Conservation (phyloP, 2,113 vertebrate species). For the Labeo catla region DNA sequence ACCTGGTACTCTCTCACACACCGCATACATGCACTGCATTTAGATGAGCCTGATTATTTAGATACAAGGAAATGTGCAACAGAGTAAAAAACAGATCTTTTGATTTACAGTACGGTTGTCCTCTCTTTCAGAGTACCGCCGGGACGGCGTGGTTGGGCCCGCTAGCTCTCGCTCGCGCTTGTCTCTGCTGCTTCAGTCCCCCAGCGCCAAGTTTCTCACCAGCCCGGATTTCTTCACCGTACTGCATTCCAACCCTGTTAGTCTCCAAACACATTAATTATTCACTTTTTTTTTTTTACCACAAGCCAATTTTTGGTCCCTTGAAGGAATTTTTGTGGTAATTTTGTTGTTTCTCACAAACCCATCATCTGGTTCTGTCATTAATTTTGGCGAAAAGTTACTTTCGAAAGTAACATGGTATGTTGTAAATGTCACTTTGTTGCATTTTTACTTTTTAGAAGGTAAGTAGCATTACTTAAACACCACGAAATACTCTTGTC, state of each 20-base stretch:
- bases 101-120: constrained; percentile 12
- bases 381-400: neutral
- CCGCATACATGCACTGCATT: neutral
- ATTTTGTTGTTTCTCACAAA: neutral
- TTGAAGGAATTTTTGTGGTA: neutral
- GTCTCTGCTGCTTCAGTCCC: constrained; percentile 89
- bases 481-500: neutral
- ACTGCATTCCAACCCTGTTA: constrained; percentile 97
- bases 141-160: constrained; percentile 83
- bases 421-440: neutral
- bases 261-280: constrained; percentile 59
- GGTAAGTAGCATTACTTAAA: neutral
- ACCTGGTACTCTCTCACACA: constrained; percentile 57
- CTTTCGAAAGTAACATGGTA: neutral
- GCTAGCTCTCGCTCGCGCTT: constrained; percentile 89
- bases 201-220: constrained; percentile 95
- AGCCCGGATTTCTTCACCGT: constrained; percentile 98
- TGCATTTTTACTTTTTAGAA: neutral
- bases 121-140: constrained; percentile 83
- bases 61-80: neutral
- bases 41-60: neutral
- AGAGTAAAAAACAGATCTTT: neutral
- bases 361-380: neutral
- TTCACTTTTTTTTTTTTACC: neutral
- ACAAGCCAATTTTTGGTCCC: neutral